Base-by-base conservation (phyloP, 2,888 invertebrate species). In the Drosophila multiciliata region DNA sequence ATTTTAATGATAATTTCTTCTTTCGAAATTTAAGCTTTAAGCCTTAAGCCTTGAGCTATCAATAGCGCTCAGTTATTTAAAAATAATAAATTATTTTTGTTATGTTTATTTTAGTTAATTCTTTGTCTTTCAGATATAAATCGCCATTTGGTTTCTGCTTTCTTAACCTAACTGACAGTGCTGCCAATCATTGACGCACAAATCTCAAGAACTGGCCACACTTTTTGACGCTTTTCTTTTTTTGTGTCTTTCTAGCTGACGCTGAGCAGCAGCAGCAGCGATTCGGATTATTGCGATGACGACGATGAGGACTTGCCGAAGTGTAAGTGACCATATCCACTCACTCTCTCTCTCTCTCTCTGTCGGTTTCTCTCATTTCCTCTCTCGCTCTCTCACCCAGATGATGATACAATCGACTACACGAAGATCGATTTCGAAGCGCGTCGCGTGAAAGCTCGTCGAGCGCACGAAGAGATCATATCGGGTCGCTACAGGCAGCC, bases 401-500 rank as follows among this genome's bases (percentile, higher is more conserved):
- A 89, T 84, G 93, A 92, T 61, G 93, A 93, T 63, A 89, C 92
- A 26, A 91, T 93, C 70, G 93, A 93, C 71, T 92, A 93, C 35
- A 92, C 93, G 1, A 92, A 93, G 76, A 92, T 93, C 60, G 93
- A 93, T 72, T 93, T 92, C 68, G 93, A 93, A 61, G 91, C 92
- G 3, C 89, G 93, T 2, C 89, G 93, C 11, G 91, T 93, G 0
- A 93, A 93, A 75, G 93, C 93, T 12, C 87, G 93, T 3, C 85
- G 93, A 12, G 93, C 93, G 0, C 93, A 93, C 59, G 93, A 93
- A 76, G 93, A 93, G 82, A 91, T 93, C 38, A 91, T 93, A 49
- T 92, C 93, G 15, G 93, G 93, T 49, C 89, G 93, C 15, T 93
- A 91, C 78, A 91, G 93, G 17, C 92, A 93, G 73, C 93, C 93